phyloP scores from a whole-genome alignment of 2,888 invertebrate genomes.

The Drosophila pegasa region DNA sequence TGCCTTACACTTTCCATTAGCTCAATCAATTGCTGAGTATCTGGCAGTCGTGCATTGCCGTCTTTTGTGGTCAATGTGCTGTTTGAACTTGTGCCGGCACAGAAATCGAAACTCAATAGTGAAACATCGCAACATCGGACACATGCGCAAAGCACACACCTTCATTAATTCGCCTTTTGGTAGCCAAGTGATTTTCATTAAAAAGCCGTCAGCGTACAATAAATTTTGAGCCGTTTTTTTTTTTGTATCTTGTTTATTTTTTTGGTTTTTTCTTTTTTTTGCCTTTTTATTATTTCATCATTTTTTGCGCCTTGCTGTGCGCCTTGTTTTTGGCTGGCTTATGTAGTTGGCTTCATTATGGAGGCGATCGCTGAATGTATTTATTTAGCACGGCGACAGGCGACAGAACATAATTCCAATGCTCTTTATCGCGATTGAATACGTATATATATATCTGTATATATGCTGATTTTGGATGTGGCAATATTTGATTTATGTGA shows the following conservation, averaged over 20 bases:
- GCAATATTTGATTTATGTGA: constrained; percentile 68
- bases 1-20: neutral
- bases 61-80: neutral
- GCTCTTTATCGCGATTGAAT: constrained; percentile 66
- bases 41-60: neutral
- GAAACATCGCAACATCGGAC: constrained; percentile 46
- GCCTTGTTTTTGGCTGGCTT: constrained; percentile 51
- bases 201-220: constrained; percentile 80
- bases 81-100: constrained; percentile 68
- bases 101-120: constrained; percentile 30
- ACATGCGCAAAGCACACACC: constrained; percentile 55
- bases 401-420: constrained; percentile 76
- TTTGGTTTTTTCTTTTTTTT: constrained; percentile 13
- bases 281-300: constrained; percentile 29
- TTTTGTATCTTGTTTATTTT: constrained; percentile 16
- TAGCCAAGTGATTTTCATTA: constrained; percentile 79
- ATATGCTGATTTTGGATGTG: constrained; percentile 20
- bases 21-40: neutral
- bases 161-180: constrained; percentile 76
- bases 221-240: constrained; percentile 72
- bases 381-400: constrained; percentile 66
- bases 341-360: constrained; percentile 64
- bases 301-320: constrained; percentile 60
- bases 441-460: constrained; percentile 1
- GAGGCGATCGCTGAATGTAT: constrained; percentile 60